Evolutionary conservation across 2,113 vertebrate species (phyloP).

Genomic region (Strigops habroptila): DNA sequence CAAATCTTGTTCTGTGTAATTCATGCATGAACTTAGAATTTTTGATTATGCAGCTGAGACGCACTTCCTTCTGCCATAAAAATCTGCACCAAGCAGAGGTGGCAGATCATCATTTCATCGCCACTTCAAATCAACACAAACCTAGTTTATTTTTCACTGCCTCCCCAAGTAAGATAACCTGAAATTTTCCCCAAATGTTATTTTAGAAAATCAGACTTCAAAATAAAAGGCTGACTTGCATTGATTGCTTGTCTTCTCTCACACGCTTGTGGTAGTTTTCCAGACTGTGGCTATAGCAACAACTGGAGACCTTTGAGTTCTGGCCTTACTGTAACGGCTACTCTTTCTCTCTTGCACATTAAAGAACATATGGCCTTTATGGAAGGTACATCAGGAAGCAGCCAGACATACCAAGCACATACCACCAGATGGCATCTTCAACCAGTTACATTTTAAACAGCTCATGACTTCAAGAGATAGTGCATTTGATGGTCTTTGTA

Average conservation of each 20-base stretch:
- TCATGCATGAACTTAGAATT: not conserved
- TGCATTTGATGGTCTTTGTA: rapidly evolving
- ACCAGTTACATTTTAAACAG: not conserved
- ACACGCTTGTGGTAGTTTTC: not conserved
- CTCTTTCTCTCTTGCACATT: not conserved
- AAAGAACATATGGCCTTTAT: not conserved
- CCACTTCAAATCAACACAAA: not conserved
- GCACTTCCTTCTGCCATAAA: not conserved
- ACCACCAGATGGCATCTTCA: conserved; percentile 60
- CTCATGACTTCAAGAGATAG: not conserved
- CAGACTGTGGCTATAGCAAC: not conserved
- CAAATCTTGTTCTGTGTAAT: not conserved
- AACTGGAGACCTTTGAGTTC: not conserved
- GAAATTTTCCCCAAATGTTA: not conserved
- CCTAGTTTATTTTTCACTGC: not conserved
- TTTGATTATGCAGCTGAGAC: not conserved
- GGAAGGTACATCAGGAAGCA: not conserved
- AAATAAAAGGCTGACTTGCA: not conserved
- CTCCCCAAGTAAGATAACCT: not conserved
- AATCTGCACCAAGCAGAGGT: not conserved
- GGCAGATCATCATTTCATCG: not conserved
- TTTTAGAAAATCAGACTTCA: not conserved
- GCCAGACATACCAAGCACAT: not conserved
- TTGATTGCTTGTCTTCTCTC: not conserved
- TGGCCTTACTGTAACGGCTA: not conserved